A percentile compares a stretch with the other conserved stretches of the same genome.
phyloP scores from a whole-genome alignment of 1,140 invertebrate species.

The Aporrectodea caliginosa region DNA sequence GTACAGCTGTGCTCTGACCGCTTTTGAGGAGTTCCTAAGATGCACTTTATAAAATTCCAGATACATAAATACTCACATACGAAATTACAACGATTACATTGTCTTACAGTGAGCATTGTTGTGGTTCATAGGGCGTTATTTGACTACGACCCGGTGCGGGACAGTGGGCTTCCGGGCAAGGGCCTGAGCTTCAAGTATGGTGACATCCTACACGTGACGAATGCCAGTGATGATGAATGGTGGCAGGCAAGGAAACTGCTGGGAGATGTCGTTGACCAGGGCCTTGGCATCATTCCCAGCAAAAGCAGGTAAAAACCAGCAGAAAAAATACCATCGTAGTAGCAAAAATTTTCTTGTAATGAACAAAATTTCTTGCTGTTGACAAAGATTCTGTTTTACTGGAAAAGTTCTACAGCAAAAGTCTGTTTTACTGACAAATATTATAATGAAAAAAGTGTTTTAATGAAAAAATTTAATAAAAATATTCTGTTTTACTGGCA shows the following conservation, averaged over 20 bases:
- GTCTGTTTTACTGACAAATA: no score
- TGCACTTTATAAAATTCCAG: not conserved
- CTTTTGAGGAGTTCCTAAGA: not conserved
- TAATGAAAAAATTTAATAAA: no score
- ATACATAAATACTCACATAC: not conserved
- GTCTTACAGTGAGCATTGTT: not conserved
- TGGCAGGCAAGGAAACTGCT: constrained; percentile 79
- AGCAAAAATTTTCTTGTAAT: no score
- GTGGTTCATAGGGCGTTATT: constrained; percentile 77
- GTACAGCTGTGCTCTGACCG: not conserved
- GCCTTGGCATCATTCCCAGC: constrained; percentile 64
- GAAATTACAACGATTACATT: not conserved
- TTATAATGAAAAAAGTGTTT: no score
- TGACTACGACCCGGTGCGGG: constrained; percentile 95
- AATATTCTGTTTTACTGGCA: no score
- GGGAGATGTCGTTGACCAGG: constrained; percentile 33
- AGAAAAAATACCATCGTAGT: no score
- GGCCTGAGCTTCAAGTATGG: constrained; percentile 91
- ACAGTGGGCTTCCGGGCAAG: constrained; percentile 90
- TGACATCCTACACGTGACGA: constrained; percentile 96
- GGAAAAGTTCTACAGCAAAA: no score
- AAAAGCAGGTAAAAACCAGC: constrained; percentile 64
- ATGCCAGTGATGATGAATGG: constrained; percentile 99
- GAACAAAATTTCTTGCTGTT: no score
- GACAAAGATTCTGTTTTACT: no score